These are phyloP conservation scores for Lithosia quadra DNA, from an alignment of 2,888 invertebrate genomes.

Conservation along the genomic window DNA sequence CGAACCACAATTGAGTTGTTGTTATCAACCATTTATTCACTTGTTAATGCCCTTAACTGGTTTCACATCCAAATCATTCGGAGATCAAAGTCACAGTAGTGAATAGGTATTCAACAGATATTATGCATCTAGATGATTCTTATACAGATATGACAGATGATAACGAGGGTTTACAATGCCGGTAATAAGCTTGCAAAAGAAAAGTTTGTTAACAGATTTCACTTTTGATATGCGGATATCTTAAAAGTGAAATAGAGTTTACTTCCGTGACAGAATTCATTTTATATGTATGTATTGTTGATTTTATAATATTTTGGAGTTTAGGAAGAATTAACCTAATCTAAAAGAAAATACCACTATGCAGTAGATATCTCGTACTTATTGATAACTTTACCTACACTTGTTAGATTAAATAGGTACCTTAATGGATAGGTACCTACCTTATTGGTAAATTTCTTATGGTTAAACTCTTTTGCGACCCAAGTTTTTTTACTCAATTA, in stretches of 20 bases:
- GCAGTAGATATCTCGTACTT: neutral
- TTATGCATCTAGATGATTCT: neutral
- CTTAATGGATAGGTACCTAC: no score
- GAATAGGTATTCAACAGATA: conserved; percentile 2
- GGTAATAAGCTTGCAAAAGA: neutral
- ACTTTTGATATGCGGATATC: neutral
- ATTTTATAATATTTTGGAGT: neutral
- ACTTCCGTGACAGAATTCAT: neutral
- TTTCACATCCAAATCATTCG: neutral
- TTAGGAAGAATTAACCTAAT: neutral
- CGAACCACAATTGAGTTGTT: neutral
- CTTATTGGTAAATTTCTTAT: no score
- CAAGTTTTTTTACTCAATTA: no score
- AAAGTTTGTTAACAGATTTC: conserved; percentile 4
- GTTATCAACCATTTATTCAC: neutral
- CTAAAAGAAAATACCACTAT: neutral
- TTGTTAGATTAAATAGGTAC: neutral
- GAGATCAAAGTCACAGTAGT: conserved; percentile 4
- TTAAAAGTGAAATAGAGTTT: neutral
- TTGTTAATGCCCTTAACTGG: neutral
- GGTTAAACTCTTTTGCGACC: no score
- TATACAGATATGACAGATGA: neutral
- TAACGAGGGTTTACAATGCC: neutral
- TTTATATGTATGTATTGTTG: no score
- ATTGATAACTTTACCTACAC: neutral